A percentile compares a stretch with the other conserved stretches of the same genome.
phyloP scores from a whole-genome alignment of 2,113 vertebrate genomes.

The Crotalus helleri region DNA sequence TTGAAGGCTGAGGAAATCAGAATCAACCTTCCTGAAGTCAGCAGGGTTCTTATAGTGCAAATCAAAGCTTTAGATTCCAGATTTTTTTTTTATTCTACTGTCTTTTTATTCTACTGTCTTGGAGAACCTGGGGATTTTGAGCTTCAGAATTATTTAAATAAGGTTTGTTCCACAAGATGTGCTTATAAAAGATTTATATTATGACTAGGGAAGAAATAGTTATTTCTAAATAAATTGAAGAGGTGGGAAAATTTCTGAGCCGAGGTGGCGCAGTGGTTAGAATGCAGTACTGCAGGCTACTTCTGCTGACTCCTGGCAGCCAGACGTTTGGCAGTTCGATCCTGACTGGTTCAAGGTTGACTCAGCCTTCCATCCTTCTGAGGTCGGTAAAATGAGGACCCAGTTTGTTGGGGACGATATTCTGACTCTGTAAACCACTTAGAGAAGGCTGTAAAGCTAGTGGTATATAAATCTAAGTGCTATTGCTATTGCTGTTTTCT shows the following conservation, averaged over 20 bases:
- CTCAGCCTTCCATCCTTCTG: too few relatives aligned
- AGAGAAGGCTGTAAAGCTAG: too few relatives aligned
- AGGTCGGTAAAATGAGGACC: too few relatives aligned
- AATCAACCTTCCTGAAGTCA: constrained; percentile 2
- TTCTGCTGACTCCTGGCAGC: too few relatives aligned
- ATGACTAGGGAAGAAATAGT: not conserved
- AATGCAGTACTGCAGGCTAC: too few relatives aligned
- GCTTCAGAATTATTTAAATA: constrained; percentile 10
- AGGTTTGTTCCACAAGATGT: not conserved
- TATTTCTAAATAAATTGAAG: constrained; percentile 7
- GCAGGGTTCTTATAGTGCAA: not conserved
- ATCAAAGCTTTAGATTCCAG: not conserved
- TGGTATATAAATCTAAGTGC: too few relatives aligned
- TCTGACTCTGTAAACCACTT: too few relatives aligned
- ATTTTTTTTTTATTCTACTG: not conserved
- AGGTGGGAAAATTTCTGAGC: not conserved
- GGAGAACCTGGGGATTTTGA: not conserved
- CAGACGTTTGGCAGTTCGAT: too few relatives aligned
- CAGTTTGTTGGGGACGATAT: too few relatives aligned
- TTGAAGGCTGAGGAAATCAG: not conserved
- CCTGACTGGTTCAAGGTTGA: too few relatives aligned
- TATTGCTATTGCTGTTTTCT: not conserved
- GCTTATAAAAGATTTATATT: not conserved
- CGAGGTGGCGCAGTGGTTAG: too few relatives aligned
- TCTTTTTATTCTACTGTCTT: not conserved